A percentile compares a stretch with the other conserved stretches of the same genome.
Conservation (phyloP, 2,888 invertebrate genomes). For the Dorcus hopei region DNA sequence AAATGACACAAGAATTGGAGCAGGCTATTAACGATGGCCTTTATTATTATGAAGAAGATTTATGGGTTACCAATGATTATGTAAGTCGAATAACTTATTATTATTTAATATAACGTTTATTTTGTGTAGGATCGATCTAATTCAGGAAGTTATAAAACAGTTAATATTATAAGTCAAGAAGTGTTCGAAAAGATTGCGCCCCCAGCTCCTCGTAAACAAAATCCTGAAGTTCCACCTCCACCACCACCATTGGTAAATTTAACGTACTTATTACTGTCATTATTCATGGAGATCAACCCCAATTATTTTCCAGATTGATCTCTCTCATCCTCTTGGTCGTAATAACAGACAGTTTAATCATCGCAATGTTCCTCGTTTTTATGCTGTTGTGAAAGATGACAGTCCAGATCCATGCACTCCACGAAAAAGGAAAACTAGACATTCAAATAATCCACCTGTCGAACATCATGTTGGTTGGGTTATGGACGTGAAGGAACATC, state of each 20-base stretch:
- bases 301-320: constrained; percentile 4
- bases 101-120: constrained; percentile 8
- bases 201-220: constrained; percentile 61
- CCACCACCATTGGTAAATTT: constrained; percentile 59
- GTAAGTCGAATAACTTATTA: constrained; percentile 35
- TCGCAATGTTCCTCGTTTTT: constrained; percentile 80
- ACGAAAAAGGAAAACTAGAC: constrained; percentile 86
- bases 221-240: constrained; percentile 79
- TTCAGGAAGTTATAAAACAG: constrained; percentile 71
- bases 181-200: constrained; percentile 79
- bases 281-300: background rate
- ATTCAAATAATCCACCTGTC: constrained; percentile 88
- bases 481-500: constrained; percentile 85
- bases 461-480: constrained; percentile 98
- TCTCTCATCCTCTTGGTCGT: background rate
- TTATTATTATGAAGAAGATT: constrained; percentile 91
- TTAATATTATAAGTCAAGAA: constrained; percentile 84
- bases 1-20: constrained; percentile 92
- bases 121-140: constrained; percentile 49
- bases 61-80: constrained; percentile 70
- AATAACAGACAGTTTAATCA: constrained; percentile 26
- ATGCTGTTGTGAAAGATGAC: constrained; percentile 86
- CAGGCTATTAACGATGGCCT: constrained; percentile 97
- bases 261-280: background rate
- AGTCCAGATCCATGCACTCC: constrained; percentile 64